Base-by-base conservation (phyloP, 2,888 invertebrate genomes). In the Caenorhabditis wallacei region DNA sequence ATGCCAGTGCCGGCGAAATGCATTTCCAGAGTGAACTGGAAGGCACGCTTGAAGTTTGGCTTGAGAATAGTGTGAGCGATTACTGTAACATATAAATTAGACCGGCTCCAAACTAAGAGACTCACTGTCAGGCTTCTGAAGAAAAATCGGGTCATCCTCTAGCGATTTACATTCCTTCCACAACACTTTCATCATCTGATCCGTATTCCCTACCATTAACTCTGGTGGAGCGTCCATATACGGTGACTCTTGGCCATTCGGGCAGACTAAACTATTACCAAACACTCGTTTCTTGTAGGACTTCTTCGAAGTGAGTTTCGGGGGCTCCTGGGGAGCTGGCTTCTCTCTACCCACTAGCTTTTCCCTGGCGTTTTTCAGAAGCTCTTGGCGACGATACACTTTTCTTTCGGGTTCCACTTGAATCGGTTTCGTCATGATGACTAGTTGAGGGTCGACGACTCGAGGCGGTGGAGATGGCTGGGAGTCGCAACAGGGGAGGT, bases 41-140 rank as follows among this genome's bases (percentile, higher is more conserved):
- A 66, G n/a, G 53, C 51, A n/a, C n/a, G 30, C 2, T 18, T n/a
- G 22, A 66, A 40, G 2, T 51, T 35, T 0, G 35, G 35, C 20
- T 53, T 11, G 10, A 66, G 37, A 7, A 66, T 30, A 1, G 18
- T 13, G 8, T 13, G 13, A 18, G 53, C 66, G 16, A 66, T 53
- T 37, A 20, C 66, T 66, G 53, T 18, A 66, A 37, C n/a, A 18
- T n/a, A 20, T 26, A 7, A 40, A 13, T 35, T 35, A 18, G 48
- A 18, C n/a, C 1, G n/a, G 2, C 18, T 7, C 7, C 53, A n/a
- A n/a, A n/a, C n/a, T n/a, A n/a, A 54, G 53, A 13, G 22, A 22
- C 11, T 22, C 3, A 53, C 22, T 24, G 13, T 24, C 2, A 53
- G 20, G 22, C 22, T 7, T 30, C 30, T 22, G 51, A 5, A 22